phyloP scores from a whole-genome alignment of 37 sponge, comb jelly and placozoan genomes.

The Aplysina aerophoba region DNA sequence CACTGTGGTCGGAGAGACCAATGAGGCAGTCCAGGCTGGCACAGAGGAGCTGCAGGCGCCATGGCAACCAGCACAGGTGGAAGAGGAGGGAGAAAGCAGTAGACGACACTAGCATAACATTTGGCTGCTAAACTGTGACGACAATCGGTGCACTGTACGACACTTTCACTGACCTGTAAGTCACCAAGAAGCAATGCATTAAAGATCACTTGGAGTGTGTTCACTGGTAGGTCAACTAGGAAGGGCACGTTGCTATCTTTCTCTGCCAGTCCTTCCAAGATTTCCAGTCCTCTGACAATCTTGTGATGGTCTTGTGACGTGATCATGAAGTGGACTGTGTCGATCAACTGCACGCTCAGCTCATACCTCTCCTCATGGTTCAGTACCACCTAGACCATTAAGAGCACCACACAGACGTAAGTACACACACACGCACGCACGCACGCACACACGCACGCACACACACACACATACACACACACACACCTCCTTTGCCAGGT shows the following conservation, averaged over 20 bases:
- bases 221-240: neutral
- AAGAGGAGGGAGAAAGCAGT: neutral
- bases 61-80: neutral
- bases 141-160: too few relatives aligned
- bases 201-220: neutral
- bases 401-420: neutral
- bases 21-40: neutral
- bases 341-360: conserved; percentile 5
- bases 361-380: neutral
- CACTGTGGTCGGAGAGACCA: neutral
- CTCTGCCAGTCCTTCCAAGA: conserved; percentile 10
- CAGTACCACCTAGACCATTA: neutral
- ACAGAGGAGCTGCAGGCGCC: neutral
- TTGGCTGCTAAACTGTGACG: too few relatives aligned
- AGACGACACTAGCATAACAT: too few relatives aligned
- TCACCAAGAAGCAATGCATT: neutral
- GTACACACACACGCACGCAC: conserved; percentile 1
- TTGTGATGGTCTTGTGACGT: conserved; percentile 21
- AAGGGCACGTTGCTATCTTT: neutral
- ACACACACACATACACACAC: neutral
- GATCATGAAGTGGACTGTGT: neutral
- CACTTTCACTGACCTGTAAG: conserved; percentile 11
- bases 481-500: conserved; percentile 27
- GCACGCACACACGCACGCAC: conserved; percentile 25
- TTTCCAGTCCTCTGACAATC: conserved; percentile 32